phyloP scores from a whole-genome alignment of 2,888 invertebrate species.

The Polyommatus iphigenia region DNA sequence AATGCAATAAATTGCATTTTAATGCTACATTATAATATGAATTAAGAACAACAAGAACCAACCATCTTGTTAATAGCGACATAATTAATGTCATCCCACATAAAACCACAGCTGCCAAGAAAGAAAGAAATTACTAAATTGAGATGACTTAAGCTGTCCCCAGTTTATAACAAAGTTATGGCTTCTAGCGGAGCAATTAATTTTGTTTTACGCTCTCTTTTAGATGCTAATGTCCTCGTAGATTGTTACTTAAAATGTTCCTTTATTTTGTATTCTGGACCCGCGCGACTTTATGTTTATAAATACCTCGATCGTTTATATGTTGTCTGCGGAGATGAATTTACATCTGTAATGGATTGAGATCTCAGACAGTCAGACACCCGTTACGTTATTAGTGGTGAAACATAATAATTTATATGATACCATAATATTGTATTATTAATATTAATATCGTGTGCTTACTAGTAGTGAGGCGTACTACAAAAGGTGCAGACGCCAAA shows the following conservation, averaged over 20 bases:
- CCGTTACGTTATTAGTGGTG: background rate
- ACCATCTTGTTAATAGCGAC: background rate
- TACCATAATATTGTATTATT: no score
- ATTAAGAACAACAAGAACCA: no score
- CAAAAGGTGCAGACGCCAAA: no score
- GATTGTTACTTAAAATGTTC: constrained; percentile 34
- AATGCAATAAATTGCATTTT: background rate
- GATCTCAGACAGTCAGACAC: background rate
- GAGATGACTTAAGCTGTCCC: constrained; percentile 44
- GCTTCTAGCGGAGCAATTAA: constrained; percentile 43
- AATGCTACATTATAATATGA: background rate
- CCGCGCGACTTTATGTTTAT: background rate
- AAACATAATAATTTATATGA: background rate
- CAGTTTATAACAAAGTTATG: constrained; percentile 43
- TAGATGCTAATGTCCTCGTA: constrained; percentile 40
- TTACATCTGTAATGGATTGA: background rate
- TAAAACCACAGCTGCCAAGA: constrained; percentile 36
- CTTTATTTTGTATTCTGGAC: constrained; percentile 27
- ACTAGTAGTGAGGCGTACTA: no score
- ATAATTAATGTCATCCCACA: constrained; percentile 12
- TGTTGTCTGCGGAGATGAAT: background rate
- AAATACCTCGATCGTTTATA: constrained; percentile 5
- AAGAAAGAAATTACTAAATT: constrained; percentile 46
- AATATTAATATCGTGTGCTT: no score
- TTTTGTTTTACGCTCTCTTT: constrained; percentile 43